Percentiles rank a stretch among this genome's conserved stretches.
These are phyloP conservation scores for Venusia cambrica DNA, from an alignment of 2,888 invertebrate species.

Conservation along the genomic window DNA sequence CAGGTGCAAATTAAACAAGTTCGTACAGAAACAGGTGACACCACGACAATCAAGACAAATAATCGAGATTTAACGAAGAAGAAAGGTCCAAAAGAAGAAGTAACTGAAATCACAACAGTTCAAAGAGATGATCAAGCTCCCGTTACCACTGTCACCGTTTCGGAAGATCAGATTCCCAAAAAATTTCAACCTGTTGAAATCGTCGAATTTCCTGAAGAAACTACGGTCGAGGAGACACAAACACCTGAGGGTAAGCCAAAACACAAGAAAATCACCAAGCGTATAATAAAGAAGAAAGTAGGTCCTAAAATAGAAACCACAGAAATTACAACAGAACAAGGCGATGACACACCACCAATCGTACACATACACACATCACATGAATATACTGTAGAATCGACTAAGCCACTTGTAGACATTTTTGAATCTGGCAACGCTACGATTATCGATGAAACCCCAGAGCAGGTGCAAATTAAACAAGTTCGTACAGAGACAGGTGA, in stretches of 20 bases:
- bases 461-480: constrained; percentile 50
- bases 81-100: too few species aligned
- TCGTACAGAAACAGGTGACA: constrained; percentile 45
- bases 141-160: constrained; percentile 33
- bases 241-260: constrained; percentile 48
- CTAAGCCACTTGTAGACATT: constrained; percentile 24
- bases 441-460: constrained; percentile 40
- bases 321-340: constrained; percentile 30
- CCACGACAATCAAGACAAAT: constrained; percentile 41
- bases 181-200: constrained; percentile 24
- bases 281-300: constrained; percentile 40
- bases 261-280: constrained; percentile 36
- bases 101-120: constrained; percentile 32
- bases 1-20: constrained; percentile 42
- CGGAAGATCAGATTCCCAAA: constrained; percentile 37
- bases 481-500: too few species aligned
- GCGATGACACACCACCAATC: constrained; percentile 36
- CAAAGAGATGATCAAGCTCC: constrained; percentile 26
- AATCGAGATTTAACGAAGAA: too few species aligned
- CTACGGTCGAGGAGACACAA: constrained; percentile 36
- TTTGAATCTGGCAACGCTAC: constrained; percentile 20
- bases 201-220: constrained; percentile 47
- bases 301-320: constrained; percentile 37
- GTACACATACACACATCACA: constrained; percentile 40
- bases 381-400: constrained; percentile 33